A percentile compares a stretch with the other conserved stretches of the same genome.
phyloP scores from a whole-genome alignment of 2,113 vertebrate genomes.

The Pristiophorus japonicus region DNA sequence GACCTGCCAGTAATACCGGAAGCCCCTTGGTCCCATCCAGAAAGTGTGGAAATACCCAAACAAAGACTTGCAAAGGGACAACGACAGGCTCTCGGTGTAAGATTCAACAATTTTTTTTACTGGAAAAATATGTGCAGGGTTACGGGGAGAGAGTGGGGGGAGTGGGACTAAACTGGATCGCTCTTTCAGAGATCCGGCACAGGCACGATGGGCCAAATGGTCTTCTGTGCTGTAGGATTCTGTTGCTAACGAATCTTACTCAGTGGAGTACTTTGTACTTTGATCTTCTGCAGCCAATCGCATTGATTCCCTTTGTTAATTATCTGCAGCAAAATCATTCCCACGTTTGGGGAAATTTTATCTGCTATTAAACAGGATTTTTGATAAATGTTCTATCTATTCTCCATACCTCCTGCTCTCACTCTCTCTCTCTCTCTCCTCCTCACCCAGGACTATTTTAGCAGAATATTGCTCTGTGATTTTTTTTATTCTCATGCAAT shows the following conservation, averaged over 20 bases:
- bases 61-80: not conserved
- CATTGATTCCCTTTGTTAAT: not conserved
- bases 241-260: not conserved
- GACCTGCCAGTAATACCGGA: not conserved
- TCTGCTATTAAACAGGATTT: not conserved
- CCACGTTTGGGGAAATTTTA: not conserved
- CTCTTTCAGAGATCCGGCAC: not conserved
- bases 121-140: not conserved
- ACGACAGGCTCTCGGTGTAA: not conserved
- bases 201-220: not conserved
- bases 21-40: too few species aligned
- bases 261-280: not conserved
- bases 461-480: not conserved
- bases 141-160: not conserved
- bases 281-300: not conserved
- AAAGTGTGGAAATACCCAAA: too few species aligned
- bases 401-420: not conserved
- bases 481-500: not conserved
- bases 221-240: not conserved
- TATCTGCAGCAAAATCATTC: not conserved
- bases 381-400: not conserved
- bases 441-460: not conserved
- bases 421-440: not conserved
- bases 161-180: not conserved
- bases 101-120: not conserved